phyloP scores from a whole-genome alignment of 2,797 vertebrate species.

The Choloepus didactylus region DNA sequence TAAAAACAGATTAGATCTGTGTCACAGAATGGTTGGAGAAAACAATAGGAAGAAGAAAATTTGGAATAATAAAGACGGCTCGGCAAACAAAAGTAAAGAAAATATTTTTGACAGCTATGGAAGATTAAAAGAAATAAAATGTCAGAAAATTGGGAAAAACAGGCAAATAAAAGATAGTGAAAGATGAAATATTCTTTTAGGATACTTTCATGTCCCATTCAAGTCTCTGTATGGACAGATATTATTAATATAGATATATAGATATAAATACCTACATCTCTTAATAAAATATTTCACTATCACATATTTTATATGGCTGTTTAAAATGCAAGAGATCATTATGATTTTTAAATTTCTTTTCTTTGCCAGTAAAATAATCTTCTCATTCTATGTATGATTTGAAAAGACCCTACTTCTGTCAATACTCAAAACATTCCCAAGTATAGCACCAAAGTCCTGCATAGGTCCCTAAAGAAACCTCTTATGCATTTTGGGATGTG shows the following conservation, averaged over 20 bases:
- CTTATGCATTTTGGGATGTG: not conserved
- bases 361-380: not conserved
- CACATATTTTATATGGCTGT: not conserved
- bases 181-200: not conserved
- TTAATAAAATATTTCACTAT: not conserved
- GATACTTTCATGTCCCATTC: not conserved
- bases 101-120: not conserved
- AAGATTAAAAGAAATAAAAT: not conserved
- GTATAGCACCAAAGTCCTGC: not conserved
- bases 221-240: not conserved
- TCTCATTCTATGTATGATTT: not conserved
- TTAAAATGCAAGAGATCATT: not conserved
- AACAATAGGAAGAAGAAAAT: not conserved
- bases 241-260: not conserved
- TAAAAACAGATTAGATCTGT: not conserved
- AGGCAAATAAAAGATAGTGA: not conserved
- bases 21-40: not conserved
- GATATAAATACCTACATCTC: not conserved
- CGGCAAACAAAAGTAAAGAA: not conserved
- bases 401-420: not conserved
- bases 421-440: not conserved
- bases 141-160: not conserved
- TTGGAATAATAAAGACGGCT: not conserved
- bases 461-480: not conserved
- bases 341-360: conserved; percentile 21